Conservation (phyloP, 1,140 invertebrate genomes). For the Vollenhovia emeryi region DNA sequence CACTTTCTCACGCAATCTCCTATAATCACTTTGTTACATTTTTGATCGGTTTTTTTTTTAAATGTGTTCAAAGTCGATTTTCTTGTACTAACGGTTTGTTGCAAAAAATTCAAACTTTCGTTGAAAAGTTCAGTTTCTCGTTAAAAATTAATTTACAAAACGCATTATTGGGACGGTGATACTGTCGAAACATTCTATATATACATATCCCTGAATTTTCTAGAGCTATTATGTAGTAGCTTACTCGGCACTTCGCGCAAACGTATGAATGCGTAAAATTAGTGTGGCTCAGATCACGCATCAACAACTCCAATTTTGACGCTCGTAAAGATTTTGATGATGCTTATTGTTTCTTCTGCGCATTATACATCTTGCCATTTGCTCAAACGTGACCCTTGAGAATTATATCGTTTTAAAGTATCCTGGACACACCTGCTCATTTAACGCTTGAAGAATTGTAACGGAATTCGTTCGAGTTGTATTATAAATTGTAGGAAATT, state of each 20-base stretch:
- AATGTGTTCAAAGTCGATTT: neutral
- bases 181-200: neutral
- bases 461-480: neutral
- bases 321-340: constrained; percentile 12
- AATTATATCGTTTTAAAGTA: constrained; percentile 13
- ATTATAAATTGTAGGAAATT: too few relatives aligned
- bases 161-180: neutral
- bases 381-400: neutral
- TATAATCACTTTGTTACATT: neutral
- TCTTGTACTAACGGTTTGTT: neutral
- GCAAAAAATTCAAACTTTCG: neutral
- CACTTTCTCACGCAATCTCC: neutral
- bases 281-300: neutral
- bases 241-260: neutral
- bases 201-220: neutral
- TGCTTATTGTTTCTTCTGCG: constrained; percentile 15
- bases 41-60: neutral
- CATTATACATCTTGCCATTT: constrained; percentile 24
- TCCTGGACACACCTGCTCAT: neutral
- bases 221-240: constrained; percentile 5
- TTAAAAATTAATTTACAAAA: neutral
- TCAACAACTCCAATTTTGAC: neutral
- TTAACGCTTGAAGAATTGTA: neutral
- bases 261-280: constrained; percentile 42
- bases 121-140: neutral